Conservation (phyloP, 92 coral and sea anemone species). For the Isaurus tuberculatus region DNA sequence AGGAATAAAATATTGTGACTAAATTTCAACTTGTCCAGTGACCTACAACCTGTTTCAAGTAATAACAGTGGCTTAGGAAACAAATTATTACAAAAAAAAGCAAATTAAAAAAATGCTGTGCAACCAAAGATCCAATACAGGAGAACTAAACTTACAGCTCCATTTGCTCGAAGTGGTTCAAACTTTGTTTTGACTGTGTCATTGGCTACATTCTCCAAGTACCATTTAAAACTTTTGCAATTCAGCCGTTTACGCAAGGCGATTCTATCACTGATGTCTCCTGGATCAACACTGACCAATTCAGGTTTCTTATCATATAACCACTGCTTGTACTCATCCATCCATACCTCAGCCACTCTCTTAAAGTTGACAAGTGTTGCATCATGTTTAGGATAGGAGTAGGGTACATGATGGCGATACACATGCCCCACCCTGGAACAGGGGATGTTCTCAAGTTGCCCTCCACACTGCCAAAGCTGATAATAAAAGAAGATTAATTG, state of each 20-base stretch:
- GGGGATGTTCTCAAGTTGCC: constrained; percentile 94
- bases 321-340: constrained; percentile 99
- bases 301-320: constrained; percentile 92
- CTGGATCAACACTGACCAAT: constrained; percentile 78
- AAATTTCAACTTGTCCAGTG: too few species aligned
- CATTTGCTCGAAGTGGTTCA: constrained; percentile 86
- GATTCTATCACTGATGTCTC: constrained; percentile 90
- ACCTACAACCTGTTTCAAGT: too few species aligned
- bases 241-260: constrained; percentile 87
- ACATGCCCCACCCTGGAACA: constrained; percentile 99
- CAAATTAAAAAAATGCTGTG: too few species aligned
- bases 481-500: neutral
- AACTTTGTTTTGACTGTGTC: constrained; percentile 91
- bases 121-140: neutral
- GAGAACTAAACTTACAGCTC: constrained; percentile 64
- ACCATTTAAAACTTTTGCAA: constrained; percentile 96
- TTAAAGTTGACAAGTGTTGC: constrained; percentile 92
- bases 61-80: too few species aligned
- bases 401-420: constrained; percentile 96
- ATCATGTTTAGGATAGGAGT: constrained; percentile 94
- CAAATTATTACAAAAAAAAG: too few species aligned
- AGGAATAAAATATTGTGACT: too few species aligned
- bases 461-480: constrained; percentile 99
- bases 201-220: constrained; percentile 96
- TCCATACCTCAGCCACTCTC: constrained; percentile 99